Evolutionary conservation across 2,113 vertebrate species (phyloP).

Genomic region (Mixornis gularis): DNA sequence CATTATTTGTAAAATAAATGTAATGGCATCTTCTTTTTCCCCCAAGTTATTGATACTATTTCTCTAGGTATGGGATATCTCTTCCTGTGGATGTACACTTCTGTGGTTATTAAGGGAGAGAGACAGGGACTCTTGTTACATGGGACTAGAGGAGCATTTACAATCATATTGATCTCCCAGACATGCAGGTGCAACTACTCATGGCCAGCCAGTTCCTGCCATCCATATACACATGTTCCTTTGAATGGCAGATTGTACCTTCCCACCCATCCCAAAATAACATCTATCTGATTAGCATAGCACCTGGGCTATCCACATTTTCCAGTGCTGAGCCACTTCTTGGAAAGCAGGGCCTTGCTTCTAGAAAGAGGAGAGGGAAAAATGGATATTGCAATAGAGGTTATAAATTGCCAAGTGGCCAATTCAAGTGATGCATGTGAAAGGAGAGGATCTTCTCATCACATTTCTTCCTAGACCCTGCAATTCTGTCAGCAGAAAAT

Average conservation of each 20-base stretch:
- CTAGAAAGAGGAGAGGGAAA: background rate
- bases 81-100: background rate
- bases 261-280: conserved; percentile 49
- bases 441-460: background rate
- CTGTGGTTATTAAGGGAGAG: background rate
- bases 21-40: background rate
- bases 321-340: conserved; percentile 21
- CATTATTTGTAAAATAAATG: background rate
- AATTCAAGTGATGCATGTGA: background rate
- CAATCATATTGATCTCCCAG: conserved; percentile 30
- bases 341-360: conserved; percentile 19
- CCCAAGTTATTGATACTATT: background rate
- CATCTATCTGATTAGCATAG: conserved; percentile 53
- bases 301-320: conserved; percentile 54
- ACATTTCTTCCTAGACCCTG: background rate
- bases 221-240: conserved; percentile 39
- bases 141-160: conserved; percentile 20
- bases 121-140: background rate
- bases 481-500: background rate
- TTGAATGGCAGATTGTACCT: conserved; percentile 49
- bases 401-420: conserved; percentile 33
- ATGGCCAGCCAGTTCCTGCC: conserved; percentile 53
- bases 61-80: background rate
- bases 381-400: background rate
- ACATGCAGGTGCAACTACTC: conserved; percentile 59